Conservation (phyloP, 2,888 invertebrate species). For the Mystacides longicornis region DNA sequence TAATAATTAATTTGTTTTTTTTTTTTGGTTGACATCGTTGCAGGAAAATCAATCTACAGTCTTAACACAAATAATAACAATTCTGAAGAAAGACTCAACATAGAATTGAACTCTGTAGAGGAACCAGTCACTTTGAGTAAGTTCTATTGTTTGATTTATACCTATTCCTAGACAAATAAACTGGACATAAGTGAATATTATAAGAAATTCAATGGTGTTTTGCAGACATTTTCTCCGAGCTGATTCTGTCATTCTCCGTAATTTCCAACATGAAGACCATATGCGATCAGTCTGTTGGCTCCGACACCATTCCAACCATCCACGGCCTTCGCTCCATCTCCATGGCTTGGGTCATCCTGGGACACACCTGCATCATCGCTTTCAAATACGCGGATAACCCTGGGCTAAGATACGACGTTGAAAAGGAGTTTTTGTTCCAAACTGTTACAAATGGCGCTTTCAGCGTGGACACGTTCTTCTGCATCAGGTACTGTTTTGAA, state of each 20-base stretch:
- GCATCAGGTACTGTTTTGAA: slow-evolving; percentile 56
- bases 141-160: too few relatives aligned
- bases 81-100: slow-evolving; percentile 53
- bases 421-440: slow-evolving; percentile 73
- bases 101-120: slow-evolving; percentile 42
- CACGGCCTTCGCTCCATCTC: slow-evolving; percentile 61
- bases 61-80: slow-evolving; percentile 48
- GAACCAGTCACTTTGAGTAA: slow-evolving; percentile 46
- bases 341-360: slow-evolving; percentile 65
- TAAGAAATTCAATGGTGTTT: too few relatives aligned
- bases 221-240: slow-evolving; percentile 56
- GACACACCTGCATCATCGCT: slow-evolving; percentile 69
- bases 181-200: too few relatives aligned
- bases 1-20: background rate
- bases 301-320: slow-evolving; percentile 71
- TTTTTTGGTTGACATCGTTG: slow-evolving; percentile 10
- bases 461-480: slow-evolving; percentile 79
- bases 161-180: too few relatives aligned
- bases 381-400: slow-evolving; percentile 84
- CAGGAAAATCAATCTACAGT: slow-evolving; percentile 48
- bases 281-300: slow-evolving; percentile 69
- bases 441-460: slow-evolving; percentile 72
- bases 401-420: slow-evolving; percentile 60
- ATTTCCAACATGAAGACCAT: slow-evolving; percentile 72
- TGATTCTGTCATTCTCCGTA: slow-evolving; percentile 71